These are phyloP conservation scores for Dynastes hyllus DNA, from an alignment of 2,888 invertebrate genomes.

Conservation along the genomic window DNA sequence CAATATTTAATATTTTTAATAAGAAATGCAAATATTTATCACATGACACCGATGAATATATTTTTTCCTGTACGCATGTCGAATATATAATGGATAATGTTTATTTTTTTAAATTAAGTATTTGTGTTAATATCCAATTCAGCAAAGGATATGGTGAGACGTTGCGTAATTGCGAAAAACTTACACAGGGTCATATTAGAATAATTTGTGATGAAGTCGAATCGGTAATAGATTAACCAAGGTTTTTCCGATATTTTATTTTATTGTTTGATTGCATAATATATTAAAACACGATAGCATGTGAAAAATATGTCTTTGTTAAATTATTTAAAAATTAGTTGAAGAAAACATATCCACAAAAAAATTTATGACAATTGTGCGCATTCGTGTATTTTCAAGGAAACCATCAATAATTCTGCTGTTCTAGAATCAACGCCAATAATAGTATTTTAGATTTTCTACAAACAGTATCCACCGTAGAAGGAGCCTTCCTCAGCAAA, in stretches of 20 bases:
- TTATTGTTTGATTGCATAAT: background rate
- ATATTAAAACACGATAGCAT: too few relatives aligned
- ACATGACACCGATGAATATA: background rate
- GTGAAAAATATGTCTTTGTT: too few relatives aligned
- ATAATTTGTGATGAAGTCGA: background rate
- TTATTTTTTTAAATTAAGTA: constrained; percentile 16
- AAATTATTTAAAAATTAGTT: background rate
- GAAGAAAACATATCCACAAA: background rate
- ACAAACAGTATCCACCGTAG: too few relatives aligned
- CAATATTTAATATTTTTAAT: constrained; percentile 20
- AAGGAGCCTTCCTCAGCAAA: too few relatives aligned
- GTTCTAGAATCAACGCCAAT: too few relatives aligned
- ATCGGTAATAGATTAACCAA: background rate
- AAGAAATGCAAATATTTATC: constrained; percentile 10
- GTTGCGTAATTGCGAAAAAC: background rate
- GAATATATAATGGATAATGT: constrained; percentile 6
- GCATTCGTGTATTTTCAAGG: too few relatives aligned
- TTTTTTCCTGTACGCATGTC: background rate
- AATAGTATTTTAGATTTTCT: too few relatives aligned
- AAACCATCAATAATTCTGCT: too few relatives aligned
- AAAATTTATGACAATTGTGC: too few relatives aligned
- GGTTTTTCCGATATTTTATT: background rate
- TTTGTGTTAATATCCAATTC: constrained; percentile 3
- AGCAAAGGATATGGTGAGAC: background rate
- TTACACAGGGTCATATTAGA: background rate